Evolutionary conservation across 2,888 invertebrate species (phyloP).

Genomic region (Rotaria socialis): DNA sequence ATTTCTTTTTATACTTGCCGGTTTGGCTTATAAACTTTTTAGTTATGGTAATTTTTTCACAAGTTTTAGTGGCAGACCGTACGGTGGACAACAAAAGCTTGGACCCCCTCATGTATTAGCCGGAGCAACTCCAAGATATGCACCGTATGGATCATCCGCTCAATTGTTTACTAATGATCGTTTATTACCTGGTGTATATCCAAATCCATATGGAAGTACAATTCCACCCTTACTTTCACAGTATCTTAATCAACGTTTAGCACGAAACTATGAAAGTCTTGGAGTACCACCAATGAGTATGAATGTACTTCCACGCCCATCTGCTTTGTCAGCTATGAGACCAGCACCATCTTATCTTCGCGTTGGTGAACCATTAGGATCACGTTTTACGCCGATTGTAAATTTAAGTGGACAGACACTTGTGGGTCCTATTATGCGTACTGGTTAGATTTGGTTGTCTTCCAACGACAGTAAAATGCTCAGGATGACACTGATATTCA

Average conservation of each 20-base stretch:
- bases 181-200: too few relatives aligned
- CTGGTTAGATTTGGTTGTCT: neutral
- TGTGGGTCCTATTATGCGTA: neutral
- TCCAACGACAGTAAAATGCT: too few relatives aligned
- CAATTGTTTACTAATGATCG: too few relatives aligned
- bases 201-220: too few relatives aligned
- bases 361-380: neutral
- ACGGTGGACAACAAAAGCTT: neutral
- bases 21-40: neutral
- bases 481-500: too few relatives aligned
- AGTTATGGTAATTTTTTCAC: neutral
- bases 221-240: neutral
- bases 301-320: neutral
- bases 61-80: neutral
- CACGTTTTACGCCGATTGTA: neutral
- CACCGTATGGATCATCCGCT: neutral
- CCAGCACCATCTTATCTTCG: neutral
- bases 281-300: fast-evolving
- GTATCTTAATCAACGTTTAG: neutral
- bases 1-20: neutral
- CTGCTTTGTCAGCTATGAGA: neutral
- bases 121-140: neutral
- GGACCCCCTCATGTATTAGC: neutral
- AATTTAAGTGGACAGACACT: neutral
- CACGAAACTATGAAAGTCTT: neutral